These are phyloP conservation scores for Paralichthys olivaceus DNA, from an alignment of 2,113 vertebrate species.

Conservation along the genomic window DNA sequence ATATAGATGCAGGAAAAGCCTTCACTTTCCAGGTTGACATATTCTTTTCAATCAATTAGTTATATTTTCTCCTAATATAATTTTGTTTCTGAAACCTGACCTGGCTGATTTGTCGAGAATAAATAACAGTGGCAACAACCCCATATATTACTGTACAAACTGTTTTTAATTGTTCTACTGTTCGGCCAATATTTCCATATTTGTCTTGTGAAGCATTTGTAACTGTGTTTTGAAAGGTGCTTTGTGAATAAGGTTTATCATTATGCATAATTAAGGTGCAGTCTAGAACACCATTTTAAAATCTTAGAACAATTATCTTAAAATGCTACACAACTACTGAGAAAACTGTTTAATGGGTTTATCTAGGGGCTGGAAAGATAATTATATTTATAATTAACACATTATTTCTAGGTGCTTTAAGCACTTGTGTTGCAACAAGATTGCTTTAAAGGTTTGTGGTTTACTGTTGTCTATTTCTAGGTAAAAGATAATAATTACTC, in stretches of 20 bases:
- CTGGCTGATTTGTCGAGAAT: neutral
- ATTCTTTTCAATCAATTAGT: neutral
- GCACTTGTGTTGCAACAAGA: neutral
- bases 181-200: neutral
- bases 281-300: neutral
- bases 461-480: neutral
- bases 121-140: neutral
- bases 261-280: neutral
- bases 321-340: neutral
- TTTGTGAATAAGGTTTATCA: neutral
- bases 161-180: neutral
- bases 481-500: neutral
- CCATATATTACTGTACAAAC: neutral
- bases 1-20: neutral
- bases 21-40: neutral
- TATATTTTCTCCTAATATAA: neutral
- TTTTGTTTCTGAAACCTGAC: neutral
- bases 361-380: slow-evolving; percentile 3
- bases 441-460: neutral
- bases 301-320: neutral
- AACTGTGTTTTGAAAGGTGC: neutral
- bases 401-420: slow-evolving; percentile 3
- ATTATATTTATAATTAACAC: neutral
- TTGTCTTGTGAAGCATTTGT: neutral
- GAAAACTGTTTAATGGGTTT: neutral